These are phyloP conservation scores for Glyphotaelius pellucidus DNA, from an alignment of 2,888 invertebrate genomes.

Conservation along the genomic window DNA sequence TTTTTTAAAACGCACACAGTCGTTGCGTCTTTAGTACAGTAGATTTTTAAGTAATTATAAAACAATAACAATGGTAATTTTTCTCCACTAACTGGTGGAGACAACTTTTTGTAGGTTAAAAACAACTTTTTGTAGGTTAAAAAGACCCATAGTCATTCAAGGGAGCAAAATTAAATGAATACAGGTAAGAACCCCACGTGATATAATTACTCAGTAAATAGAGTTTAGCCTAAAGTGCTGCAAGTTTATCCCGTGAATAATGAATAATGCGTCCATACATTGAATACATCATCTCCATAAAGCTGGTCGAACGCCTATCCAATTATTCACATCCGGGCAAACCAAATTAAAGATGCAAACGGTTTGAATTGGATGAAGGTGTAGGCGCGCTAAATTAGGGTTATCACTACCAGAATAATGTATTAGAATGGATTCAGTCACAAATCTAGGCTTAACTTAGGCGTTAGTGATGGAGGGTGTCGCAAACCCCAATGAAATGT, in stretches of 20 bases:
- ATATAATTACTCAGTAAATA: neutral
- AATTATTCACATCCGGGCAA: neutral
- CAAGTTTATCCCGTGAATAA: neutral
- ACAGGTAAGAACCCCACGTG: neutral
- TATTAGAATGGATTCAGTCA: neutral
- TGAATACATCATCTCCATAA: neutral
- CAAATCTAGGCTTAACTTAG: neutral
- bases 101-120: too few relatives aligned
- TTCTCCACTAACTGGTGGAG: too few relatives aligned
- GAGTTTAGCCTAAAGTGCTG: neutral
- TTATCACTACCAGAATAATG: neutral
- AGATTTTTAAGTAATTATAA: too few relatives aligned
- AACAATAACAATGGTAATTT: too few relatives aligned
- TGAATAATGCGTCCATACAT: neutral
- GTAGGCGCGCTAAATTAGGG: neutral
- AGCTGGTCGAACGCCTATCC: neutral
- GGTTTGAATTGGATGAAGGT: neutral
- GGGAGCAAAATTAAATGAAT: too few relatives aligned
- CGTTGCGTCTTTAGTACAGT: too few relatives aligned
- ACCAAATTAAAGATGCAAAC: neutral
- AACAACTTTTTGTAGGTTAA: too few relatives aligned
- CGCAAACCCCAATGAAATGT: too few relatives aligned
- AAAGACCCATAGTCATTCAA: too few relatives aligned
- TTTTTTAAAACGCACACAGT: too few relatives aligned
- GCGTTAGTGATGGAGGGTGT: too few relatives aligned